Conservation (phyloP, 2,888 invertebrate species). For the Andricus quercusramuli region DNA sequence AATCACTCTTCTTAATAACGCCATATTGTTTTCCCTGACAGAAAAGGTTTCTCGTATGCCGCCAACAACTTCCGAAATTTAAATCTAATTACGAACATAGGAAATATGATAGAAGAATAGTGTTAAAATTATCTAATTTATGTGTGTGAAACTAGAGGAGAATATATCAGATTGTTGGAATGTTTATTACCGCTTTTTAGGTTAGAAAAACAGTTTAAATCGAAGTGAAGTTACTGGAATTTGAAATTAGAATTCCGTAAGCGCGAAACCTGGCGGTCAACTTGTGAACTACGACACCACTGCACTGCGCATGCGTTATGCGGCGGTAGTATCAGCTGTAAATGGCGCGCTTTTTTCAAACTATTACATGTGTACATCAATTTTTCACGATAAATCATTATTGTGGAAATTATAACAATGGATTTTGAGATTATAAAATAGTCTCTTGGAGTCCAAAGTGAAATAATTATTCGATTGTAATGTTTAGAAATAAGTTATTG, state of each 20-base stretch:
- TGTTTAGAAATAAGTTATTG: no score
- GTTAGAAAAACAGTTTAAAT: not conserved
- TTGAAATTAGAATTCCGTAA: not conserved
- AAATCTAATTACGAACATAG: not conserved
- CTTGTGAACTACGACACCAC: not conserved
- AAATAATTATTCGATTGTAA: no score
- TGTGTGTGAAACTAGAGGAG: not conserved
- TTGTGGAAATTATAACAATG: no score
- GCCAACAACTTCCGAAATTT: constrained; percentile 3
- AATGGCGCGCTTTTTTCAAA: no score
- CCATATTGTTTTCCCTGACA: not conserved
- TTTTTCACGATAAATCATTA: no score
- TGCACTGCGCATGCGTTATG: no score
- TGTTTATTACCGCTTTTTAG: not conserved
- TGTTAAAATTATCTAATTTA: not conserved
- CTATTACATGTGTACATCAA: no score
- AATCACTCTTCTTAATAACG: constrained; percentile 10
- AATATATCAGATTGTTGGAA: not conserved
- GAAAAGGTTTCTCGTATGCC: not conserved
- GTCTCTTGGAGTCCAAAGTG: no score
- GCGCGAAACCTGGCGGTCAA: not conserved
- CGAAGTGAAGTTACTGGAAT: not conserved
- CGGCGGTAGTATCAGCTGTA: no score
- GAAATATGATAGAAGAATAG: not conserved
- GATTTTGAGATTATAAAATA: no score